phyloP scores from a whole-genome alignment of 2,113 vertebrate genomes.

The Stomatorhinus ivindoensis region DNA sequence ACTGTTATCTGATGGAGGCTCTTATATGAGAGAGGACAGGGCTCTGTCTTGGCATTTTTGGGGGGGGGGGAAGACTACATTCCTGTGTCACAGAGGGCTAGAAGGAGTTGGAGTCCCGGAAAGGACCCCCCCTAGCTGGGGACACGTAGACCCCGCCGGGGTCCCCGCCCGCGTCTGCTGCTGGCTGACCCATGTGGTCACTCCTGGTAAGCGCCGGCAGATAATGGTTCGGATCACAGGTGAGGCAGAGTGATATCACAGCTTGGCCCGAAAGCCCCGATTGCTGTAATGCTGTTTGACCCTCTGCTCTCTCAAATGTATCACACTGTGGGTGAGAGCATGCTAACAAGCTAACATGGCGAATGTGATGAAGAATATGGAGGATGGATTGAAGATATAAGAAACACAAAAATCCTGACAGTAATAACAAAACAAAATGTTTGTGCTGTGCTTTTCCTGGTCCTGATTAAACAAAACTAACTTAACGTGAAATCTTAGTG shows the following conservation, averaged over 20 bases:
- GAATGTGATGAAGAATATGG: too few relatives aligned
- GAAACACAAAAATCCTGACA: too few relatives aligned
- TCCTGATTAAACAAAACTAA: too few relatives aligned
- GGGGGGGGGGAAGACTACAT: background rate
- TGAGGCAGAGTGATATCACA: background rate
- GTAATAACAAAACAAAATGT: too few relatives aligned
- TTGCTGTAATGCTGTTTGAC: background rate
- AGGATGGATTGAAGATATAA: too few relatives aligned
- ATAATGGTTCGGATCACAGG: background rate
- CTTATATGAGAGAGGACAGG: background rate
- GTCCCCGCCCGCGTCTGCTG: background rate
- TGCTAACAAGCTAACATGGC: too few relatives aligned
- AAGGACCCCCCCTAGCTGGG: background rate
- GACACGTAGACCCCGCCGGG: background rate
- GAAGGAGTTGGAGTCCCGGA: background rate
- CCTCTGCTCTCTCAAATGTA: background rate
- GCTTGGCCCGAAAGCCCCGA: background rate
- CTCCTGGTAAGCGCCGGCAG: background rate
- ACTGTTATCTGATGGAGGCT: background rate
- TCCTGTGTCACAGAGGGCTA: background rate
- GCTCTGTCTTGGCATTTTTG: background rate
- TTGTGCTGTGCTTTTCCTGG: too few relatives aligned
- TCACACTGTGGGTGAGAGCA: too few relatives aligned
- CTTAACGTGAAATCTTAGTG: too few relatives aligned
- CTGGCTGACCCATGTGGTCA: background rate